Base-by-base conservation (phyloP, 2,797 vertebrate species). In the Notoglanidium macrostoma region DNA sequence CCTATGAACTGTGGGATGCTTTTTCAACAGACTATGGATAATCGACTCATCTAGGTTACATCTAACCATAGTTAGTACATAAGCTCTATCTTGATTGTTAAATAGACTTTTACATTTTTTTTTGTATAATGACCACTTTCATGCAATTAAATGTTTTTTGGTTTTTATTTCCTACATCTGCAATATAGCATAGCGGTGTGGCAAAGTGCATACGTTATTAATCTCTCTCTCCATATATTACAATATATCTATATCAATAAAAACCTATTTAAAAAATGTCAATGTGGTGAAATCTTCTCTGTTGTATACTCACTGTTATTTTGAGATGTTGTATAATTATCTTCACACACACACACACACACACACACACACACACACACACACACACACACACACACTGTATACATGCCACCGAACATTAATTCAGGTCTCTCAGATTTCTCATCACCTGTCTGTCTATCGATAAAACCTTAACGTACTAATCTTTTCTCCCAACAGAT, bases 401-500 rank as follows among this genome's bases (percentile, higher is more conserved):
- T 49, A n/a, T 49, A n/a, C 44, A 49, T n/a, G 70, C 21, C 40
- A 46, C 40, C 44, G 72, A 73, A 46, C 72, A 73, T 49, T 49
- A 12, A 29, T 7, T 29, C n/a, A n/a, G 49, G 57, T 19, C 51
- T 78, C 40, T 23, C 2, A 1, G 6, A 5, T 15, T n/a, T 63
- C 17, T 23, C 54, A n/a, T 44, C 35, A 46, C 40, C 23, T 10
- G 14, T 63, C 23, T 81, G 2, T 63, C 7, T 55, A 9, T 32
- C 51, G 4, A 19, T 55, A 11, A 85, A 32, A 3, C 15, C 1
- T 76, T 85, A 51, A 86, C 51, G 11, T 32, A 15, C 2, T 85
- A 26, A 88, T n/a, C 88, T 19, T 51, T 73, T 12, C 82, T 57
- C 59, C 73, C 57, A 89, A 77, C 95, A 99, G 98, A 99, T 99